These are phyloP conservation scores for Crocidura indochinensis DNA, from an alignment of 2,797 vertebrate genomes.

Conservation along the genomic window DNA sequence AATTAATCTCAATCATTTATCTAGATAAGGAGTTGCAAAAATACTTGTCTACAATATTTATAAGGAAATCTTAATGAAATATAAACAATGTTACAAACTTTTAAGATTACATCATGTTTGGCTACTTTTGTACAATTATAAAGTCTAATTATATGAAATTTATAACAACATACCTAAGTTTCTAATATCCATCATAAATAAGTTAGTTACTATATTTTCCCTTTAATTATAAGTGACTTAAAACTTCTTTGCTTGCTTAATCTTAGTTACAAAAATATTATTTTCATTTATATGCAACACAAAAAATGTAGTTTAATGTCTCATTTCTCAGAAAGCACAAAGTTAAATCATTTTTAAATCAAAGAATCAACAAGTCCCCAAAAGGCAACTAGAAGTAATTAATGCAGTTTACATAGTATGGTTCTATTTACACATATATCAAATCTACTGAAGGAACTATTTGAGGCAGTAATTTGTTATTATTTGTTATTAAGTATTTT, in stretches of 20 bases:
- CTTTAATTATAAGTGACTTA: conserved; percentile 43
- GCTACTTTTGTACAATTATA: not conserved
- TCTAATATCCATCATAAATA: conserved; percentile 65
- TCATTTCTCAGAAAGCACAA: conserved; percentile 61
- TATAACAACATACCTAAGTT: conserved; percentile 35
- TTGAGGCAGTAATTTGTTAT: conserved; percentile 57
- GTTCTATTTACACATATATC: conserved; percentile 67
- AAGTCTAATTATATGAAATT: conserved; percentile 62
- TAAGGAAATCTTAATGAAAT: conserved; percentile 13
- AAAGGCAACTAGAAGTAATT: conserved; percentile 73
- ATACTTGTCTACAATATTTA: not conserved
- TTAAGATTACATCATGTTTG: conserved; percentile 18
- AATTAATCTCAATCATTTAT: not conserved
- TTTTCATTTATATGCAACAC: conserved; percentile 71
- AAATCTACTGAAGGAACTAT: conserved; percentile 64
- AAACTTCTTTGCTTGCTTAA: conserved; percentile 68
- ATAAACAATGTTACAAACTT: not conserved
- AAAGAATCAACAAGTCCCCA: conserved; percentile 64
- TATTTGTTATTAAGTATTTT: conserved; percentile 6
- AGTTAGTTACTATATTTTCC: conserved; percentile 47
- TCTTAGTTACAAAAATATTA: conserved; percentile 71
- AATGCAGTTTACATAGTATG: conserved; percentile 59
- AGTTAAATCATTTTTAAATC: conserved; percentile 14
- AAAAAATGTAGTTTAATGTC: conserved; percentile 46
- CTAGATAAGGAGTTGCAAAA: not conserved